Evolutionary conservation across 2,797 vertebrate species (phyloP).

Genomic region (Falco columbarius): DNA sequence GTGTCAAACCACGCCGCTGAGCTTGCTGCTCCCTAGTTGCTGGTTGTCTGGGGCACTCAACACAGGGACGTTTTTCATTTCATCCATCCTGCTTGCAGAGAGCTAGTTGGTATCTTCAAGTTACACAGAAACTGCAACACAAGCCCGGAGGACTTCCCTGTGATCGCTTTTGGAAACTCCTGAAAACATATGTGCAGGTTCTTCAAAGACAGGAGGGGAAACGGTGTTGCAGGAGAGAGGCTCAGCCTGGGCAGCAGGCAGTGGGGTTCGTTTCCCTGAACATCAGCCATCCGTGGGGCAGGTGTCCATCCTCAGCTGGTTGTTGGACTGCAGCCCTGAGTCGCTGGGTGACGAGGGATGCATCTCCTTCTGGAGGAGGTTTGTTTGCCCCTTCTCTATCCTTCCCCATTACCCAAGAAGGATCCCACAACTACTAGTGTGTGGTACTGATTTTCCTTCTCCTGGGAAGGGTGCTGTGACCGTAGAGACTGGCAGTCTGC

Average conservation of each 20-base stretch:
- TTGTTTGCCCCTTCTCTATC: neutral
- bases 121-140: neutral
- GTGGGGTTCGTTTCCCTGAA: neutral
- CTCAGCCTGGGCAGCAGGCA: neutral
- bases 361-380: neutral
- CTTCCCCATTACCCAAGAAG: neutral
- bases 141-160: neutral
- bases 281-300: accelerated
- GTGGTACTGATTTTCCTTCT: neutral
- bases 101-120: neutral
- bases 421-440: neutral
- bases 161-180: neutral
- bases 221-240: neutral
- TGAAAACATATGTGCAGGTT: neutral
- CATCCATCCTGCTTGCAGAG: neutral
- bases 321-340: neutral
- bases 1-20: neutral
- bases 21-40: neutral
- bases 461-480: neutral
- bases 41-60: neutral
- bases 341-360: neutral
- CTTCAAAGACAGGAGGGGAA: neutral
- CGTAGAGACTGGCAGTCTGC: neutral
- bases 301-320: neutral
- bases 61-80: neutral